phyloP scores from a whole-genome alignment of 2,797 vertebrate genomes.

The Halcyon chelicuti region DNA sequence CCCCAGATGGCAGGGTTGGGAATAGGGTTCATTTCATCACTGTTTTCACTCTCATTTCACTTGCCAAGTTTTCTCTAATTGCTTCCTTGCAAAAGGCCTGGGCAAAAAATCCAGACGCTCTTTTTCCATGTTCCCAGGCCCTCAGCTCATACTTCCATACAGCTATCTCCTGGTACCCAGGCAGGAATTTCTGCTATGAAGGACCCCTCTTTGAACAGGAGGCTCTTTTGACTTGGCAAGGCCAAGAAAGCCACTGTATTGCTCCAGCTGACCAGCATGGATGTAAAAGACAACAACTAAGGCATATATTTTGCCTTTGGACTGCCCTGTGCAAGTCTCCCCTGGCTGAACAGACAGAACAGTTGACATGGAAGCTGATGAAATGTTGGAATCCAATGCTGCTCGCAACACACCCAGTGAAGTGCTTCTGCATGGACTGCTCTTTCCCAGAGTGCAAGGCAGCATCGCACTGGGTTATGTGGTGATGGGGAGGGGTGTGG shows the following conservation, averaged over 20 bases:
- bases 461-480: fast-evolving
- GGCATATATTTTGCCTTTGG: neutral
- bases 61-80: slow-evolving; percentile 28
- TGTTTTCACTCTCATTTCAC: neutral
- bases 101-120: neutral
- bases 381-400: neutral
- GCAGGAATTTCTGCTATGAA: neutral
- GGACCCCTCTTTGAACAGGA: neutral
- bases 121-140: neutral
- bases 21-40: neutral
- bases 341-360: neutral
- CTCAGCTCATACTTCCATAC: neutral
- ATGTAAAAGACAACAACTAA: neutral
- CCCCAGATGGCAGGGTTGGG: neutral
- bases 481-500: neutral
- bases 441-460: fast-evolving
- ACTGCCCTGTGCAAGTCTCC: neutral
- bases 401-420: fast-evolving
- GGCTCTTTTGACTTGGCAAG: neutral
- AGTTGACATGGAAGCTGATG: fast-evolving
- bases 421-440: neutral
- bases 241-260: neutral
- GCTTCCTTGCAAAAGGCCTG: neutral
- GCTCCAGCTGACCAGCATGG: fast-evolving
- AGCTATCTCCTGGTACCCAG: neutral